Conservation (phyloP, 2,113 vertebrate species). For the Lamprotornis superbus region DNA sequence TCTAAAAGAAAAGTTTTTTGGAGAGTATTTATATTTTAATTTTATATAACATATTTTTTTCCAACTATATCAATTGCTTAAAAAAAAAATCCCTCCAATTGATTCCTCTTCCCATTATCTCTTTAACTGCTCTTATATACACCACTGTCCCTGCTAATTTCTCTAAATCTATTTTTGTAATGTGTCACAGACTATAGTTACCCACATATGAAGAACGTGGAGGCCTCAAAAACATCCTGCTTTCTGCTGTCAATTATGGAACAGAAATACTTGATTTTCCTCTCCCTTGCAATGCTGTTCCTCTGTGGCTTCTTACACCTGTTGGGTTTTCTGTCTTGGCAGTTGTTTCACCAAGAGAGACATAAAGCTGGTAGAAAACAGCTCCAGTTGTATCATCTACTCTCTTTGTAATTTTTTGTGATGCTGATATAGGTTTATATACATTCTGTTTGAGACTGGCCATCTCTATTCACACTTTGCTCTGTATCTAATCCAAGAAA, state of each 20-base stretch:
- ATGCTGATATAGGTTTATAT: neutral
- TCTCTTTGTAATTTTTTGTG: neutral
- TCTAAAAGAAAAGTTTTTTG: neutral
- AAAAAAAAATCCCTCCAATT: neutral
- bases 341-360: neutral
- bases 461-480: neutral
- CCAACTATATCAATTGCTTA: neutral
- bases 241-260: neutral
- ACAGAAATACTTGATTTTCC: neutral
- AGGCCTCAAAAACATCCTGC: neutral
- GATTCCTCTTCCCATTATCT: neutral
- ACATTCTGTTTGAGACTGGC: neutral
- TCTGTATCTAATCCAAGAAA: neutral
- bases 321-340: neutral
- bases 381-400: neutral
- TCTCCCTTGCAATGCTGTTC: neutral
- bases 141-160: neutral
- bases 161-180: neutral
- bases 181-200: neutral
- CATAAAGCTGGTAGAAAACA: neutral
- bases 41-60: neutral
- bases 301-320: neutral
- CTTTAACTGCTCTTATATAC: neutral
- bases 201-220: accelerated
- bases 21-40: neutral